Percentiles rank a stretch among this genome's conserved stretches.
Evolutionary conservation across 2,113 vertebrate species (phyloP).

Genomic region (Pterocles orientalis): DNA sequence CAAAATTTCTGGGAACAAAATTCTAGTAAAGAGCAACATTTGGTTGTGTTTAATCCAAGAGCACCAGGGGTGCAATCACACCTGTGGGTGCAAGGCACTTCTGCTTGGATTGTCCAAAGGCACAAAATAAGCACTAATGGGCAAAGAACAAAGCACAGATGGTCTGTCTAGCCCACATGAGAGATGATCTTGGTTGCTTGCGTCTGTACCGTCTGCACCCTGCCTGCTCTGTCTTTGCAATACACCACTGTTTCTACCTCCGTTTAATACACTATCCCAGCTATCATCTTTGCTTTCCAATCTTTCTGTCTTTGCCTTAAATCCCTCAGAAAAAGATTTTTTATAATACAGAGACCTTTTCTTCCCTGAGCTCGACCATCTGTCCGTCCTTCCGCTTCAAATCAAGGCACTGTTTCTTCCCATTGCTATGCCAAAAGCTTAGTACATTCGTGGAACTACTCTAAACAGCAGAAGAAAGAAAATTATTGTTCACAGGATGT

Average conservation of each 20-base stretch:
- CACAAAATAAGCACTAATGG: neutral
- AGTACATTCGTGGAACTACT: neutral
- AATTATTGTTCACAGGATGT: rapidly evolving
- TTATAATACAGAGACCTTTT: neutral
- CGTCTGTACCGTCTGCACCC: neutral
- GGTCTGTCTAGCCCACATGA: neutral
- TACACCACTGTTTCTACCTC: neutral
- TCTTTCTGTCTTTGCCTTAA: neutral
- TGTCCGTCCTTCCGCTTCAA: neutral
- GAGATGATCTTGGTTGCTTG: neutral
- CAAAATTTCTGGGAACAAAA: neutral
- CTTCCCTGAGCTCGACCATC: neutral
- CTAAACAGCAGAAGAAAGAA: neutral
- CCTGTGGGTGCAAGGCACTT: neutral
- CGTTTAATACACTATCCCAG: neutral
- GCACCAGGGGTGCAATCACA: rapidly evolving
- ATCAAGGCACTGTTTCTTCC: neutral
- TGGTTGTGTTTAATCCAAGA: neutral
- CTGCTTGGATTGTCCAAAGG: neutral
- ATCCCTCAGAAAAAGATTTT: neutral
- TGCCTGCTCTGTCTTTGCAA: neutral
- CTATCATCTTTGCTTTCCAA: neutral
- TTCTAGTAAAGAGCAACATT: neutral
- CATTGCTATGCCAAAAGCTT: neutral
- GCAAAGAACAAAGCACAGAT: neutral